Base-by-base conservation (phyloP, 2,797 vertebrate genomes). In the Eulemur coronatus region DNA sequence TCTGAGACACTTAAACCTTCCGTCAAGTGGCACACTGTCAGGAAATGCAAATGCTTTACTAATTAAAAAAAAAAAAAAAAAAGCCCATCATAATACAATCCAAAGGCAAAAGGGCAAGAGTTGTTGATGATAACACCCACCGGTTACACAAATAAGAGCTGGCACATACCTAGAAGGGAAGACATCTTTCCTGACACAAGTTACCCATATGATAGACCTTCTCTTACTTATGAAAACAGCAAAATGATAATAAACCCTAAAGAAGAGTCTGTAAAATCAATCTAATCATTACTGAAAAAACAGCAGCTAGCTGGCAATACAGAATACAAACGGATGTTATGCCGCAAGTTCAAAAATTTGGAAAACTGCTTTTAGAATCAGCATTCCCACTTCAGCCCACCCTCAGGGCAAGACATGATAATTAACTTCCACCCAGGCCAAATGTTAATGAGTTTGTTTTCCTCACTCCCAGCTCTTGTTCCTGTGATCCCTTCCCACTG, bases 161-260 rank as follows among this genome's bases (percentile, higher is more conserved):
- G 98, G 98, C 97, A 96, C 96, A 97, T 22, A 99, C 99, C 99
- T 99, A 84, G 50, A 97, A 96, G 8, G 20, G 41, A 80, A 92
- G 67, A 24, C 12, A 33, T 50, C 38, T 78, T 75, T 92, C 67
- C 75, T 33, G 30, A 67, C 30, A 94, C 35, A 76, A 14, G 4
- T 80, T 84, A 76, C 24, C 17, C 50, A 89, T 59, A 63, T 13
- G 26, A 67, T 0, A n/a, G 30, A 67, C 72, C 38, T 63, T 91
- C 17, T 87, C 57, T 88, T 41, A 73, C 48, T 72, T 63, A 79
- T 18, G 26, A 65, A 52, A 91, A 93, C 6, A 82, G 67, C 30
- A 78, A 91, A 89, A 80, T 46, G 69, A 70, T 55, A 87, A 67
- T 11, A 35, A 95, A 67, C 30, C n/a, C 61, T 85, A 63, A 95